Base-by-base conservation (phyloP, 1,140 invertebrate species). In the Drosophila ananassae region DNA sequence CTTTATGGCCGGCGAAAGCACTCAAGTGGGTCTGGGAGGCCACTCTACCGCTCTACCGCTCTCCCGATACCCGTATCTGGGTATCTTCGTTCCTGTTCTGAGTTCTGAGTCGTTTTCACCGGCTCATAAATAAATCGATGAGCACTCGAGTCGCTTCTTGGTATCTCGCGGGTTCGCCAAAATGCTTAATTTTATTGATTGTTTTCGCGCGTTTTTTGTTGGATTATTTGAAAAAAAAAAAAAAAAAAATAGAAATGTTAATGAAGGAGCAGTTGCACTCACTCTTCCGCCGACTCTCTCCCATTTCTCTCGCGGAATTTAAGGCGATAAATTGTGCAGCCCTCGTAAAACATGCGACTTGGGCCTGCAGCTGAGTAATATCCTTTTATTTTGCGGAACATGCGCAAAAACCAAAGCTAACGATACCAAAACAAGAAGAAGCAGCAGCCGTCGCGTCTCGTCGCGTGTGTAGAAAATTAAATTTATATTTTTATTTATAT, bases 81-180 rank as follows among this genome's bases (percentile, higher is more conserved):
- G 13, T n/a, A 13, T 66, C 37, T 77, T 60, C 48, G 63, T 55
- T 77, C 63, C 63, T 74, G 72, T 77, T 60, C 63, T 74, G 72
- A 32, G 61, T 64, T 71, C 64, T 51, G 72, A 74, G 73, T 60
- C 57, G 22, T 67, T 68, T 85, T 73, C 60, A 66, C 61, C 58
- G 44, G 63, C 76, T 63, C 82, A 82, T 87, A 87, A 87, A 87
- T 87, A 87, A 85, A 87, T 85, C 82, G 81, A 85, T 85, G 82
- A 76, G 78, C 61, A 34, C 69, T 78, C 62, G 78, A 85, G 73
- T 53, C 52, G 61, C 77, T 52, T 67, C 77, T 44, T 44, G 34
- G 78, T 66, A 44, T 62, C 64, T 62, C 64, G 79, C 48, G 17
- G n/a, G 12, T 4, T 34, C 47, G 67, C 39, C 28, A 62, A 61